Percentiles rank a stretch among this genome's conserved stretches.
Conservation (phyloP, 2,113 vertebrate genomes). For the Fukomys damarensis region DNA sequence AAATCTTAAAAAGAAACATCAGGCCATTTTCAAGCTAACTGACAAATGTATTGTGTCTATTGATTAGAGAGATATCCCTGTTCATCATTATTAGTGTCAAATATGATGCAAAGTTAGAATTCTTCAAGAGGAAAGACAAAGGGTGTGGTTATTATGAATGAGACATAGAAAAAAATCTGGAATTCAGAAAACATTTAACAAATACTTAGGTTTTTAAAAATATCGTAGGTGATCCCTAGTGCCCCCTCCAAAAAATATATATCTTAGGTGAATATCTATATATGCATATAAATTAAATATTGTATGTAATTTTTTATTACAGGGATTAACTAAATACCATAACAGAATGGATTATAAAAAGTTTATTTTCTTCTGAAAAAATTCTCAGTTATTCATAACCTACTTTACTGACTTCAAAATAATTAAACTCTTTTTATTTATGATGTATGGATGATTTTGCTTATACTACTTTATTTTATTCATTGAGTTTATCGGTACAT, state of each 20-base stretch:
- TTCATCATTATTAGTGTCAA: neutral
- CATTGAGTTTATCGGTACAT: too few species aligned
- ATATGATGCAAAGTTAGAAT: neutral
- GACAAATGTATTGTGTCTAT: neutral
- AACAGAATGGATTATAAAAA: neutral
- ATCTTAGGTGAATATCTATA: neutral
- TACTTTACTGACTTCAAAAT: neutral
- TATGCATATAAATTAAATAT: neutral
- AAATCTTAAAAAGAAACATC: neutral
- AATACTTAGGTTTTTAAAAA: neutral
- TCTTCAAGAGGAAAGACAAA: neutral
- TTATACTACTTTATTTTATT: neutral
- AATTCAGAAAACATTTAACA: neutral
- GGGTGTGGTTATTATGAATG: neutral
- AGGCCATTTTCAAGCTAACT: neutral
- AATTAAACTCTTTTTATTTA: neutral
- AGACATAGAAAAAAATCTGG: neutral
- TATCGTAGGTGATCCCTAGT: neutral
- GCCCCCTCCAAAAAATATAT: too few species aligned
- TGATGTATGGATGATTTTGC: neutral
- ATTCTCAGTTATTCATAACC: neutral
- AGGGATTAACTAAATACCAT: neutral
- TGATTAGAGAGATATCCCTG: neutral
- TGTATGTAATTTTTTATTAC: neutral
- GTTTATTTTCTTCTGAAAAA: neutral